These are phyloP conservation scores for Labeo calbasu DNA, from an alignment of 2,797 vertebrate genomes.

Conservation along the genomic window DNA sequence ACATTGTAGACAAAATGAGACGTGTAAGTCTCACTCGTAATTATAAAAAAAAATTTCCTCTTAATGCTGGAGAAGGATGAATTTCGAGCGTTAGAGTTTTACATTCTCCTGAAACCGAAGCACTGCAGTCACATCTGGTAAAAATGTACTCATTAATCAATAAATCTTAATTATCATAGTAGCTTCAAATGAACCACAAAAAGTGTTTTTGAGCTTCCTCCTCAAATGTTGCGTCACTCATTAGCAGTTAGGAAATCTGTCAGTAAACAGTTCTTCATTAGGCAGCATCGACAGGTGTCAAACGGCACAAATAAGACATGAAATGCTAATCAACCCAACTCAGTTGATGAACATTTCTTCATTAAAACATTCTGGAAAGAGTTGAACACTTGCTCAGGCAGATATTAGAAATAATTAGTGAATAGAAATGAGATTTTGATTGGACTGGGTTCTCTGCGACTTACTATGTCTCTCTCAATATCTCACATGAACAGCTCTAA, in stretches of 20 bases:
- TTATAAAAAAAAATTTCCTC: neutral
- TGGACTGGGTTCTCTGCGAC: neutral
- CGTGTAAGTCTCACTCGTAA: neutral
- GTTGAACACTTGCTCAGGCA: neutral
- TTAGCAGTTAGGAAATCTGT: slow-evolving; percentile 23
- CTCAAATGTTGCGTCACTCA: slow-evolving; percentile 8
- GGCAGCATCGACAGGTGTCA: slow-evolving; percentile 4
- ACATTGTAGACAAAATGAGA: slow-evolving; percentile 30
- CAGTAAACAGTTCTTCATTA: slow-evolving; percentile 13
- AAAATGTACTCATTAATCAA: slow-evolving; percentile 20
- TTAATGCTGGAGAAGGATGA: neutral
- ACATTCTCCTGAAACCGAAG: neutral
- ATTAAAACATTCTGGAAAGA: slow-evolving; percentile 17
- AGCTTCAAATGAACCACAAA: neutral
- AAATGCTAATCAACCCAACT: slow-evolving; percentile 2
- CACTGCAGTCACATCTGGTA: neutral
- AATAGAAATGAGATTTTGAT: neutral
- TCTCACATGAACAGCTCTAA: neutral
- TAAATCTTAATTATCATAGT: neutral
- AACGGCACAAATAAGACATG: slow-evolving; percentile 11
- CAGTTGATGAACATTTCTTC: neutral
- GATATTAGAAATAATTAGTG: slow-evolving; percentile 10
- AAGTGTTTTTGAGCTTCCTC: slow-evolving; percentile 2
- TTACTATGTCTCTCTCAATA: neutral
- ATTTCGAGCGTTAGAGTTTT: neutral